These are phyloP conservation scores for Caenorhabditis doughertyi DNA, from an alignment of 2,888 invertebrate genomes.

Conservation along the genomic window DNA sequence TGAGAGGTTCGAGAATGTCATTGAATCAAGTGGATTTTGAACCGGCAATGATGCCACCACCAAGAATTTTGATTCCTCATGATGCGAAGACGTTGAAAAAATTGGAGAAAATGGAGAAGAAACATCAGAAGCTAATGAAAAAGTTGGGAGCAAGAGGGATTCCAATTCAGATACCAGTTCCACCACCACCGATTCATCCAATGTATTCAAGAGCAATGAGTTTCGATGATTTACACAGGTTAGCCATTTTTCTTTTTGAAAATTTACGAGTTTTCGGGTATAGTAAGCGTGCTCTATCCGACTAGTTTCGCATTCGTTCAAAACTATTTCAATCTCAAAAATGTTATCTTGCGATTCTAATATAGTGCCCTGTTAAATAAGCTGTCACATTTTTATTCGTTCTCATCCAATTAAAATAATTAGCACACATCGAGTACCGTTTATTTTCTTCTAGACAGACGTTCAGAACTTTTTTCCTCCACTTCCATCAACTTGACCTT, in stretches of 20 bases:
- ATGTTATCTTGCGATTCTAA: no score
- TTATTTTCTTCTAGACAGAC: slow-evolving; percentile 16
- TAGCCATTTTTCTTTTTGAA: slow-evolving; percentile 8
- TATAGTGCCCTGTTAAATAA: no score
- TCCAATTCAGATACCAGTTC: slow-evolving; percentile 44
- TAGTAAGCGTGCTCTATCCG: no score
- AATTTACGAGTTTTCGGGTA: no score
- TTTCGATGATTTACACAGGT: slow-evolving; percentile 67
- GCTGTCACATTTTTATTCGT: not conserved
- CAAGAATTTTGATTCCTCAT: slow-evolving; percentile 52
- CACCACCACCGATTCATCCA: slow-evolving; percentile 57
- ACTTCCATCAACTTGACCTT: slow-evolving; percentile 27
- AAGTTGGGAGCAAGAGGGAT: slow-evolving; percentile 59
- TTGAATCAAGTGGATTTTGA: slow-evolving; percentile 69
- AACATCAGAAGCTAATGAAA: slow-evolving; percentile 71
- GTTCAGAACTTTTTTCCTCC: slow-evolving; percentile 9
- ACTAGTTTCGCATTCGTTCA: no score
- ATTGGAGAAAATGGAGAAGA: slow-evolving; percentile 73
- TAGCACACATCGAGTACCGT: no score
- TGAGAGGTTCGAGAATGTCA: slow-evolving; percentile 64
- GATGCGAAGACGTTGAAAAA: slow-evolving; percentile 73
- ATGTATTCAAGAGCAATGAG: slow-evolving; percentile 66
- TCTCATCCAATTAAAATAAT: not conserved
- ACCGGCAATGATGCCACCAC: slow-evolving; percentile 57
- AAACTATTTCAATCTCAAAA: no score